These are phyloP conservation scores for Siniperca obscura DNA, from an alignment of 2,797 vertebrate species.

Conservation along the genomic window DNA sequence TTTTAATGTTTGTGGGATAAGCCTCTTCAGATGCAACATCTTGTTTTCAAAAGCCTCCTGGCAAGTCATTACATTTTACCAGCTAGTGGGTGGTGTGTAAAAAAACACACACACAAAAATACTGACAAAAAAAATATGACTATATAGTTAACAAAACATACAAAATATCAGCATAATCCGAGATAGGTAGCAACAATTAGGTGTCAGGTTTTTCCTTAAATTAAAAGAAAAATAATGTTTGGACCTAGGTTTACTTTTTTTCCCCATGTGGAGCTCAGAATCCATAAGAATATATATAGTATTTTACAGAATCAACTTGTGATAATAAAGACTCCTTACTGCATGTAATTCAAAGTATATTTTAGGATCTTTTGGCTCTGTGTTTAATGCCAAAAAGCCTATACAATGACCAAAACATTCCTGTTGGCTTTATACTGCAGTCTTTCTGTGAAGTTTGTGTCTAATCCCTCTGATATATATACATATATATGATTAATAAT, in stretches of 20 bases:
- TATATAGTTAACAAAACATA: neutral
- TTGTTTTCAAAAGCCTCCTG: neutral
- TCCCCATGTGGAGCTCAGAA: neutral
- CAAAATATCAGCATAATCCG: no score
- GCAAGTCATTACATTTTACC: neutral
- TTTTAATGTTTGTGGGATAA: neutral
- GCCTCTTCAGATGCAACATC: neutral
- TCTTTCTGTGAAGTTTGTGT: conserved; percentile 20
- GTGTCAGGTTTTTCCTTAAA: no score
- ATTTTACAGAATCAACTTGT: neutral
- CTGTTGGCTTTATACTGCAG: neutral
- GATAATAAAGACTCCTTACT: neutral
- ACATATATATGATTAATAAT: conserved; percentile 20
- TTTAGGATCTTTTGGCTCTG: neutral
- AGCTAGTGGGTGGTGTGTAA: neutral
- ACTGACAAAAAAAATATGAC: neutral
- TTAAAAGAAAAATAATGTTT: neutral
- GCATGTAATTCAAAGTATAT: neutral
- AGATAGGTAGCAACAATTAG: no score
- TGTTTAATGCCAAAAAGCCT: conserved; percentile 17
- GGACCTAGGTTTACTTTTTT: neutral
- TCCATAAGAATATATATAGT: neutral
- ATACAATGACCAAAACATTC: neutral
- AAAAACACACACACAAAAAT: neutral
- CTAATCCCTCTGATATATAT: conserved; percentile 4